Base-by-base conservation (phyloP, 1,140 invertebrate species). In the Carcinoscorpius rotundicauda region DNA sequence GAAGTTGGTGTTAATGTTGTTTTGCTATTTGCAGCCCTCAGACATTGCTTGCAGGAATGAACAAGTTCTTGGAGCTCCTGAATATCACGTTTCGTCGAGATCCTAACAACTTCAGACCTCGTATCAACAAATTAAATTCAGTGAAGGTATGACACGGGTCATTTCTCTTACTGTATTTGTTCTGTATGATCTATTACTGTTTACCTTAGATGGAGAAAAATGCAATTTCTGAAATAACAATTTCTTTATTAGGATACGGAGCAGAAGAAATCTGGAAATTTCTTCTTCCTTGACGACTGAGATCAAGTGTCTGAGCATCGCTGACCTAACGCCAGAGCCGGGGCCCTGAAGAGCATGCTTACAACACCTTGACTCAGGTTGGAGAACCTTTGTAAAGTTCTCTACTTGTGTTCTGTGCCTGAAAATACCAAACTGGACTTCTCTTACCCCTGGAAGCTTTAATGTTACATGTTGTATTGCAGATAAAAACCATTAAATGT, bases 21-120 rank as follows among this genome's bases (percentile, higher is more conserved):
- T 29, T 29, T 29, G 29, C 29, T 29, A 0, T 29, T 29, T 29
- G 29, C 29, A 29, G 29, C 29, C 29, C n/a, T 72, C 61, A 98
- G 78, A 92, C 89, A 4, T 78, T 99, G 58, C 82, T 99, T 60
- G 89, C 91, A 72, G 97, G 97, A 69, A 99, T 99, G 97, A 99
- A 99, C 78, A 84, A 87, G 71, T 99, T 99, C 81, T 82, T 99
- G 70, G 86, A 96, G 78, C 82, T 97, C n/a, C 79, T 99, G 10
- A 91, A 94, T 61, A 99, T 99, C 69, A 99, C 97, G 4, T 99
- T 99, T 81, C 83, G 97, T 73, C 82, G 97, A 76, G 97, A 99
- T 83, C 95, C 96, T 0, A 98, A 98, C 76, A 99, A 98, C 77
- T 98, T 95, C 78, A 79, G 97, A 75, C 97, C 97, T 4, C 83